Evolutionary conservation across 2,888 invertebrate genomes (phyloP), one percentile per base, ranked within the genome.

Genomic region (Apamea crenata): DNA sequence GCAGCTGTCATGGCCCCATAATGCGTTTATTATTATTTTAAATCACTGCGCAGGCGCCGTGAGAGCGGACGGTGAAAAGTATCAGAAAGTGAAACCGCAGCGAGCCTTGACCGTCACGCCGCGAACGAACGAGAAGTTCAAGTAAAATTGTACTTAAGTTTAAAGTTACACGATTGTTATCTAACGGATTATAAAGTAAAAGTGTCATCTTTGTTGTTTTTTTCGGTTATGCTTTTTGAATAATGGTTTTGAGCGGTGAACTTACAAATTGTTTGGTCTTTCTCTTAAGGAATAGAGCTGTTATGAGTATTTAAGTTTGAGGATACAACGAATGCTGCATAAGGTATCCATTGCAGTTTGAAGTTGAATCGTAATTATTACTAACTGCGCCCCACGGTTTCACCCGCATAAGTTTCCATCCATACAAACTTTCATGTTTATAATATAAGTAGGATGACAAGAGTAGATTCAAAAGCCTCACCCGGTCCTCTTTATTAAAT

Each of bases 81-180:
- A 92, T 91, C 94, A 94, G 95, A 96, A 96, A 96, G 96, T 96
- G 96, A 96, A 96, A 96, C 94, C 92, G 90, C 92, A 92, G 87
- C 92, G 94, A 94, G 95, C 95, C 96, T 96, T 96, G 96, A 95
- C 96, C 95, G 95, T 93, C 94, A 94, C 94, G 93, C 92, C 85
- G 90, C 73, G 65, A 84, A 86, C 89, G 73, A 53, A 70, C 40
- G 78, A 88, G 80, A 85, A 93, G 90, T 94, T 89, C 78, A 83
- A 84, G 72, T 82, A 73, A 77, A 86, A 76, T 77, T 88, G 77
- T 68, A 82, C 76, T 75, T 78, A 79, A 84, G 61, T 75, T 79
- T 80, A 69, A 81, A 87, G 87, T 86, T 87, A 86, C 75, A 87
- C 85, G 78, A 87, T 82, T 79, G 79, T 89, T 89, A 88, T 86